Conservation (phyloP, 2,888 invertebrate species). For the Tenthredo notha region DNA sequence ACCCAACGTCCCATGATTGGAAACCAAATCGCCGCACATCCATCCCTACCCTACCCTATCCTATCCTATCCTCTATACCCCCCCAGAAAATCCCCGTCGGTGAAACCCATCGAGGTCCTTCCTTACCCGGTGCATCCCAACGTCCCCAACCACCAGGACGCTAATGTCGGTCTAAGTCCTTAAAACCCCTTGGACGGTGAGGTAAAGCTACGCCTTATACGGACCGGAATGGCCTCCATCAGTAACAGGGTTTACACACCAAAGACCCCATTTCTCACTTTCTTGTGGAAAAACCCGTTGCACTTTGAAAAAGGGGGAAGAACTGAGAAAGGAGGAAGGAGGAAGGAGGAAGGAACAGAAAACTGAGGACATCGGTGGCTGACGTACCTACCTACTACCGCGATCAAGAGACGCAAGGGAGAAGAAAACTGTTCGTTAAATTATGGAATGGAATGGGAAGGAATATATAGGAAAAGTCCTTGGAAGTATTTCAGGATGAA, state of each 20-base stretch:
- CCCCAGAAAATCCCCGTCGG: constrained; percentile 58
- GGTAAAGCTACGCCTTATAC: constrained; percentile 63
- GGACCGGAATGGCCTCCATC: constrained; percentile 77
- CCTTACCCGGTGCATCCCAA: constrained; percentile 50
- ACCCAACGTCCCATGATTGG: constrained; percentile 78
- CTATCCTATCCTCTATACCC: constrained; percentile 53
- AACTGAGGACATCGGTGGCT: neutral
- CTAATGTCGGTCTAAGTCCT: constrained; percentile 78
- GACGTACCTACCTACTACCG: neutral
- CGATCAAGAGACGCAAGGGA: neutral
- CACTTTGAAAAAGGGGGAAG: neutral
- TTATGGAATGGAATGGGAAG: no score
- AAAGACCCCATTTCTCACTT: constrained; percentile 76
- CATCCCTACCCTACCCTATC: constrained; percentile 66
- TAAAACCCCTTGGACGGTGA: constrained; percentile 74
- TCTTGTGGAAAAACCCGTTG: constrained; percentile 69
- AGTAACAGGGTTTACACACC: constrained; percentile 78
- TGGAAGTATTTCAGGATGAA: no score
- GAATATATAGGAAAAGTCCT: no score
- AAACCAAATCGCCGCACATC: constrained; percentile 79
- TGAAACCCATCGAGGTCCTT: constrained; percentile 52
- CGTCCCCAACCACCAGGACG: constrained; percentile 70
- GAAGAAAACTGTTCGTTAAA: no score
- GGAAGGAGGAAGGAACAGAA: neutral
- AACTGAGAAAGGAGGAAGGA: neutral